A percentile compares a stretch with the other conserved stretches of the same genome.
phyloP scores from a whole-genome alignment of 1,140 invertebrate species.

The Himalopsyche phryganea region DNA sequence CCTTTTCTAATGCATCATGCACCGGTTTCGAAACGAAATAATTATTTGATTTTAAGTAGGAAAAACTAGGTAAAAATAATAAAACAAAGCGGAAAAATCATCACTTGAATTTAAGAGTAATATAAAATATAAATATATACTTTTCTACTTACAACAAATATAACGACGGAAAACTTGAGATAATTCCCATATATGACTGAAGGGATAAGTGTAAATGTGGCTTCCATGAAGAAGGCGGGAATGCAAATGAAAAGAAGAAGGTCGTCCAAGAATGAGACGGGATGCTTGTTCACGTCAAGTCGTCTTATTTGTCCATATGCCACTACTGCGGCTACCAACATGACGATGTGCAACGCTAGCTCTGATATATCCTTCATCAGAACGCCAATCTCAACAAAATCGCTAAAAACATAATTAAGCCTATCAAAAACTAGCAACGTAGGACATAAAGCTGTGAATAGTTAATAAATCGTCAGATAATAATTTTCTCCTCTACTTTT shows the following conservation, averaged over 20 bases:
- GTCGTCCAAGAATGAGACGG: conserved; percentile 67
- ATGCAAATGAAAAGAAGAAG: conserved; percentile 67
- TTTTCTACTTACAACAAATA: conserved; percentile 56
- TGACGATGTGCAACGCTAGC: conserved; percentile 48
- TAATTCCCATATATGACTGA: conserved; percentile 54
- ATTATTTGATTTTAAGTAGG: too few relatives aligned
- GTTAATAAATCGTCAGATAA: too few relatives aligned
- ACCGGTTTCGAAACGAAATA: too few relatives aligned
- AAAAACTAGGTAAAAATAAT: too few relatives aligned
- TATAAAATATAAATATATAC: too few relatives aligned
- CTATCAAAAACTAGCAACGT: too few relatives aligned
- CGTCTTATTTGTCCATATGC: conserved; percentile 58
- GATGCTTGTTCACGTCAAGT: conserved; percentile 63
- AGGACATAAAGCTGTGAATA: too few relatives aligned
- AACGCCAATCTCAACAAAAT: conserved; percentile 45
- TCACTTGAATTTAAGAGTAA: too few relatives aligned
- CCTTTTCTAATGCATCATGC: too few relatives aligned
- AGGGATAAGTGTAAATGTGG: conserved; percentile 62
- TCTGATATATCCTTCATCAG: conserved; percentile 49
- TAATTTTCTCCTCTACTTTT: too few relatives aligned
- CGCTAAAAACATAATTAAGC: conserved; percentile 40
- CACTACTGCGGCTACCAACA: conserved; percentile 55
- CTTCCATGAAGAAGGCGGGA: conserved; percentile 69
- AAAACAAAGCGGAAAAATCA: too few relatives aligned
- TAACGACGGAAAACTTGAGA: conserved; percentile 50